Conservation (phyloP, 1,140 invertebrate genomes). For the Uloborus diversus region DNA sequence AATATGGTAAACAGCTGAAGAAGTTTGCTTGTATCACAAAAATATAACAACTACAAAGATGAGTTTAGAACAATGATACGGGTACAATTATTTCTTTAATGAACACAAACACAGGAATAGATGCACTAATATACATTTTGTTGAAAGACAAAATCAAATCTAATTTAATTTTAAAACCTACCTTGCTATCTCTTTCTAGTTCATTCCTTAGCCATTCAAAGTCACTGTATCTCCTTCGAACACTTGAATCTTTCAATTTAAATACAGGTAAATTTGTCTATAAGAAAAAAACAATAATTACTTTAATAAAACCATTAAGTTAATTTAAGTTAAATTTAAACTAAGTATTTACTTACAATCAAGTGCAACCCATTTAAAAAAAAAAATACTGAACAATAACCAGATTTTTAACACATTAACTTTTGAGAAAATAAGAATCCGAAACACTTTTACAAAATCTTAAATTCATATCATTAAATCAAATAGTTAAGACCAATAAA, state of each 20-base stretch:
- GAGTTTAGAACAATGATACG: too few species aligned
- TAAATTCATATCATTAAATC: background rate
- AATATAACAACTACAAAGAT: too few species aligned
- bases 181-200: slow-evolving; percentile 98
- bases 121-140: too few species aligned
- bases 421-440: background rate
- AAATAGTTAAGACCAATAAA: too few species aligned
- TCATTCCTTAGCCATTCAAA: slow-evolving; percentile 99
- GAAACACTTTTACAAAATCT: background rate
- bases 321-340: background rate
- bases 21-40: too few species aligned
- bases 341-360: too few species aligned
- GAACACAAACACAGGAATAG: too few species aligned
- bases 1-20: too few species aligned
- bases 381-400: background rate
- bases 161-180: too few species aligned
- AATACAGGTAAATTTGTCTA: slow-evolving; percentile 99
- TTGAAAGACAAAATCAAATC: too few species aligned
- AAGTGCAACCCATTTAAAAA: background rate
- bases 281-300: slow-evolving; percentile 35
- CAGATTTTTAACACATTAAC: background rate
- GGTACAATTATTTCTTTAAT: too few species aligned
- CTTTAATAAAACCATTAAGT: background rate
- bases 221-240: slow-evolving; percentile 97
- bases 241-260: slow-evolving; percentile 99